Percentiles rank a stretch among this genome's conserved stretches.
Conservation (phyloP, 2,797 vertebrate species). For the Labeo calbasu region DNA sequence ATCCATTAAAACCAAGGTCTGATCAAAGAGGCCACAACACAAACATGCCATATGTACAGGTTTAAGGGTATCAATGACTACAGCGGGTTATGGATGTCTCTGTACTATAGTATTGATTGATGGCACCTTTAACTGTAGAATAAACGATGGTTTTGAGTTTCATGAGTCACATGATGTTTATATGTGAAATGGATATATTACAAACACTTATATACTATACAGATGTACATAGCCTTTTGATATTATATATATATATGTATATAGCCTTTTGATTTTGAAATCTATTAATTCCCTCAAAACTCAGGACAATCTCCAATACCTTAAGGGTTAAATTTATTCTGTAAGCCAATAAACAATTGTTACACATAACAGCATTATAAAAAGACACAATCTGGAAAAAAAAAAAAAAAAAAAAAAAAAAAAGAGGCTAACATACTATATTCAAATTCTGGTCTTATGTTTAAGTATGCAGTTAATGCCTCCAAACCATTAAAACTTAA, state of each 20-base stretch:
- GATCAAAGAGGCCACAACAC: constrained; percentile 75
- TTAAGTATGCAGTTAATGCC: neutral
- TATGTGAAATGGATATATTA: neutral
- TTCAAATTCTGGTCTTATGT: neutral
- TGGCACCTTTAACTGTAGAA: constrained; percentile 78
- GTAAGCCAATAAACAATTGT: neutral
- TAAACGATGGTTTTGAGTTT: constrained; percentile 75
- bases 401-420: neutral
- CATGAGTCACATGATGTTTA: constrained; percentile 54
- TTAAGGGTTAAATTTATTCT: neutral
- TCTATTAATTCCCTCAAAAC: neutral
- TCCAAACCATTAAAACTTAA: neutral
- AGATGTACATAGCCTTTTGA: neutral
- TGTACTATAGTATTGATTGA: constrained; percentile 75
- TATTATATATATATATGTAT: no score
- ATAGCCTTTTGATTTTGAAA: neutral
- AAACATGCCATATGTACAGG: constrained; percentile 78
- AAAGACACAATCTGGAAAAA: neutral
- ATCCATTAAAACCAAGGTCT: constrained; percentile 74
- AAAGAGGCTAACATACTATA: neutral
- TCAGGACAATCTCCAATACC: neutral
- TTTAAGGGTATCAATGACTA: constrained; percentile 76
- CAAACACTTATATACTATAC: neutral
- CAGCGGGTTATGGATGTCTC: constrained; percentile 72
- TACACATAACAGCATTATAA: neutral